Evolutionary conservation across 1,140 invertebrate genomes (phyloP).

Genomic region (Andricus grossulariae): DNA sequence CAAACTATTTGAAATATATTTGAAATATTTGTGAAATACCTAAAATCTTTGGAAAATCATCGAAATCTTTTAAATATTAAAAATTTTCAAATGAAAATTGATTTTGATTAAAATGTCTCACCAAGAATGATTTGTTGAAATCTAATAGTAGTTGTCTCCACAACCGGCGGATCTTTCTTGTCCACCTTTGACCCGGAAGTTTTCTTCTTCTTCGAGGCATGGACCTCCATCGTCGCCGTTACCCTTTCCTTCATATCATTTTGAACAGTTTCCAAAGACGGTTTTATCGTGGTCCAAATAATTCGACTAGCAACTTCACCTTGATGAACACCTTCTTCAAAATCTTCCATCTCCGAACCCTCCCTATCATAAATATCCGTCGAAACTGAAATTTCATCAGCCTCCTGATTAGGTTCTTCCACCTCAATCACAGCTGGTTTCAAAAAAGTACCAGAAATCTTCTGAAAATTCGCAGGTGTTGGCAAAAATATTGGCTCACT

Average conservation of each 20-base stretch:
- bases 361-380: constrained; percentile 55
- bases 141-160: background rate
- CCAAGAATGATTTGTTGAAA: background rate
- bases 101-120: background rate
- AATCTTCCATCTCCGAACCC: constrained; percentile 48
- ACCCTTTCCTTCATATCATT: constrained; percentile 41
- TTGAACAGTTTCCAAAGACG: constrained; percentile 23
- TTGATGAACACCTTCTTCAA: constrained; percentile 40
- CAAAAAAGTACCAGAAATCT: background rate
- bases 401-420: constrained; percentile 51
- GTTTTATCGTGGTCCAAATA: constrained; percentile 61
- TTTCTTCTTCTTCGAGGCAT: constrained; percentile 35
- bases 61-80: too few species aligned
- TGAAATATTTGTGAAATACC: too few species aligned
- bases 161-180: background rate
- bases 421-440: background rate
- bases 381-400: constrained; percentile 57
- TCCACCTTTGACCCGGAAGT: constrained; percentile 33
- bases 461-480: constrained; percentile 45
- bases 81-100: too few species aligned
- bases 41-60: too few species aligned
- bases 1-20: too few species aligned
- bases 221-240: constrained; percentile 39
- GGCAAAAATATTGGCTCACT: constrained; percentile 46
- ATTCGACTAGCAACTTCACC: constrained; percentile 56